phyloP scores from a whole-genome alignment of 2,113 vertebrate genomes.

The Syngnathus floridae region DNA sequence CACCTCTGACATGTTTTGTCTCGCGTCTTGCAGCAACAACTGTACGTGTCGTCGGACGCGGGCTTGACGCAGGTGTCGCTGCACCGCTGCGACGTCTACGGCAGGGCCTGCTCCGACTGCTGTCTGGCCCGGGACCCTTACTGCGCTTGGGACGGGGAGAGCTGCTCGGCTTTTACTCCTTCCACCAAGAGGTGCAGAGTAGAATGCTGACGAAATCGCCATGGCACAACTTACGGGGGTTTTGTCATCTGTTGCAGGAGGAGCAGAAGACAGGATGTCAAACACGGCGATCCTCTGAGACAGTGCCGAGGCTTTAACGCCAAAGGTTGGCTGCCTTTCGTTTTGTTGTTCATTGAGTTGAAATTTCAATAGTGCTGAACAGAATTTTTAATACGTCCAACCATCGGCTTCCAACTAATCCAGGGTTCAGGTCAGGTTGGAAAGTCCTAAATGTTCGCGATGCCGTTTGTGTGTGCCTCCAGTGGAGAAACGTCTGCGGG shows the following conservation, averaged over 20 bases:
- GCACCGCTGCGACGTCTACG: constrained; percentile 76
- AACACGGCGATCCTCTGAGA: constrained; percentile 88
- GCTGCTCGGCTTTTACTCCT: constrained; percentile 75
- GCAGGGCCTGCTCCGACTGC: constrained; percentile 79
- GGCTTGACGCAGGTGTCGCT: constrained; percentile 80
- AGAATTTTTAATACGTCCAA: background rate
- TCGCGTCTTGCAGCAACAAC: constrained; percentile 72
- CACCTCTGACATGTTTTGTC: constrained; percentile 2
- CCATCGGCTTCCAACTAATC: no score
- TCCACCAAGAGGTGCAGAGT: constrained; percentile 69
- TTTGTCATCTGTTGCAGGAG: constrained; percentile 66
- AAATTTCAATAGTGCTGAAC: background rate
- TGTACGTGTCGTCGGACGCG: constrained; percentile 78
- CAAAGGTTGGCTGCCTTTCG: constrained; percentile 71
- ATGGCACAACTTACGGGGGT: background rate
- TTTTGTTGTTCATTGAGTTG: background rate
- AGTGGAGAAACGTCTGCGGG: constrained; percentile 75
- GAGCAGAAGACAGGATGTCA: constrained; percentile 90
- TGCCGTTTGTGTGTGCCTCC: background rate
- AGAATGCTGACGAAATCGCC: background rate
- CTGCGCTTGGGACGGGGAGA: constrained; percentile 80
- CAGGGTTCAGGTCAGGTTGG: no score
- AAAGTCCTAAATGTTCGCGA: background rate
- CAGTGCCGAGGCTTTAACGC: constrained; percentile 94
- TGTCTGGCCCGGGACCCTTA: constrained; percentile 81